phyloP scores from a whole-genome alignment of 2,797 vertebrate species.

The Rhynchonycteris naso region DNA sequence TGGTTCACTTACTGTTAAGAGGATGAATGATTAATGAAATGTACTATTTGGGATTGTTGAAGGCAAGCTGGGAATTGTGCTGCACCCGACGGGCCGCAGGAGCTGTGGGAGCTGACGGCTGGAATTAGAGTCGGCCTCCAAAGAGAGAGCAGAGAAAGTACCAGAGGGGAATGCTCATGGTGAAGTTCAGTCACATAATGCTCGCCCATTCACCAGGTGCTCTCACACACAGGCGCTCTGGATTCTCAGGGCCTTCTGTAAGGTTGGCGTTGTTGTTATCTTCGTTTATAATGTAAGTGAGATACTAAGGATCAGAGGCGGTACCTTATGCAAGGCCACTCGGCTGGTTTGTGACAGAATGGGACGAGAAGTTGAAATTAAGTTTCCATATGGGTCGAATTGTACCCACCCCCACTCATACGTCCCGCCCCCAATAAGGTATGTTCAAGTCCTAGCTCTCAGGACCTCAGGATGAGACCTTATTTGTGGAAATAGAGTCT shows the following conservation, averaged over 20 bases:
- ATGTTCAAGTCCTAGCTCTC: background rate
- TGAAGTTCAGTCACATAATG: background rate
- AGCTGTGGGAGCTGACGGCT: background rate
- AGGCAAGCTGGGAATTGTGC: slow-evolving; percentile 38
- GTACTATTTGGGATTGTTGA: slow-evolving; percentile 57
- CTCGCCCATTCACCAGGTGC: background rate
- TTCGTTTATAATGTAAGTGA: background rate
- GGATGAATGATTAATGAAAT: slow-evolving; percentile 37
- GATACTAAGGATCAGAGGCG: background rate
- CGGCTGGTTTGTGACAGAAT: background rate
- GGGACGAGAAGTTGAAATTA: background rate
- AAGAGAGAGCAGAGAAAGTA: background rate
- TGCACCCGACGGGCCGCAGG: background rate
- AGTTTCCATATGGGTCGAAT: background rate
- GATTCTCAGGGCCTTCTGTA: background rate
- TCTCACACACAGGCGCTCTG: background rate
- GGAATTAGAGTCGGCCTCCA: background rate
- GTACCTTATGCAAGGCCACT: background rate
- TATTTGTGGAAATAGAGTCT: background rate
- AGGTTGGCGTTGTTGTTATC: background rate
- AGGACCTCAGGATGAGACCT: background rate
- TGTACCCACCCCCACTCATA: background rate
- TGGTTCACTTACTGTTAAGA: slow-evolving; percentile 68
- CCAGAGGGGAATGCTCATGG: background rate
- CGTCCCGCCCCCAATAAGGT: background rate